Evolutionary conservation across 2,113 vertebrate species (phyloP), one percentile per base, ranked within the genome.

Genomic region (Deroptyus accipitrinus): DNA sequence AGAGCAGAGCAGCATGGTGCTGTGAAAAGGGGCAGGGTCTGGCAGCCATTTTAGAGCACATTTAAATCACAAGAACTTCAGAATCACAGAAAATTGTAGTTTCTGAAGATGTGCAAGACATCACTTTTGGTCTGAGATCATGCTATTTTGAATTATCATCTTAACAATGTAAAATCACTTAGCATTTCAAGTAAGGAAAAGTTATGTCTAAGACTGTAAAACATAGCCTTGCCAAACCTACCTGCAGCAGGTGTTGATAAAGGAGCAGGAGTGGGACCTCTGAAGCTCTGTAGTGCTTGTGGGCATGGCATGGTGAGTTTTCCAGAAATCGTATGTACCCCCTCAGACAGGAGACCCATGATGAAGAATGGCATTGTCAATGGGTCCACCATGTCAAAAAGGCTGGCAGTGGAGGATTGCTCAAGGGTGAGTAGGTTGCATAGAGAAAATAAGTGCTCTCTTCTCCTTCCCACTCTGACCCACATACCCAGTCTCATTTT

Each of bases 311-410:
- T 14, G 14, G 31, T 33, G 24, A 25, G 17, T 67, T 49, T 70
- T 75, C 31, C 62, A 54, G 44, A 80, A 90, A 30, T 6, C 0
- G 0, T 37, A 42, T 3, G 9, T 41, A 14, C 7, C 7, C 13
- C 7, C 8, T 37, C 24, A 16, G 17, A 62, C 20, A 7, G 42
- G 6, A 54, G 68, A 49, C 11, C 7, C 0, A 0, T 24, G 17
- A 51, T 33, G 31, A 67, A 16, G 24, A 82, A 73, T 7, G 6
- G 20, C 28, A 15, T 46, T 92, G 86, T 41, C 18, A 14, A 0
- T 41, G 44, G 15, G 22, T 25, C 20, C 13, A 41, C 16, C 1
- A 0, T 31, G 30, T 64, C 2, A 13, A 31, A 92, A 75, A 75
- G 46, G 19, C 28, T 83, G 17, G 16, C 3, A 2, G 31, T 20